Evolutionary conservation across 1,140 invertebrate genomes (phyloP), one percentile per base, ranked within the genome.

Genomic region (Belonocnema kinseyi): DNA sequence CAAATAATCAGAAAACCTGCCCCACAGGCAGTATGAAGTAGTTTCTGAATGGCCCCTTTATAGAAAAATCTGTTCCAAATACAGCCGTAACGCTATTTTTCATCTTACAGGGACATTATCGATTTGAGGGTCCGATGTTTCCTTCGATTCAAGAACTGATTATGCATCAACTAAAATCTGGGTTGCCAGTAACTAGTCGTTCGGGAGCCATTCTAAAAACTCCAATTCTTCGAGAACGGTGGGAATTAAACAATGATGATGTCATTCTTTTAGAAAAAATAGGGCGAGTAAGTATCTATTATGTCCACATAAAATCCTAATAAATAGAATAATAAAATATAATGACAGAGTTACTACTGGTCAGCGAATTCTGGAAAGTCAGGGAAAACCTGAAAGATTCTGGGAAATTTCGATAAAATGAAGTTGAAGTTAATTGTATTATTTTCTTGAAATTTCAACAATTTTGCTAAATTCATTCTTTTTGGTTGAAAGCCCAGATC

Each of bases 171-270:
- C 94, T 95, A 83, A 93, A 95, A 78, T 96, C 95, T 77, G 95
- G 95, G 13, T 92, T 95, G 74, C 95, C 97, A 5, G 97, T 99
- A 1, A 99, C 98, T 1, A 96, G 95, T 83, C 95, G 97, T 82
- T 98, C 97, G 4, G 97, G 97, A 74, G 97, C 97, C 61, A 94
- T 99, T 84, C 92, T 99, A 11, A 94, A 96, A 79, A 95, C 94
- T 61, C 96, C 98, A 2, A 96, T 99, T 80, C 94, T 95, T 4
- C 92, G 97, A n/a, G 97, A 99, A 93, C 94, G 95, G 74, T 99
- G 98, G 98, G 98, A 99, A 88, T 93, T 99, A 0, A 98, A 97
- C 88, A 99, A 99, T 90, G 98, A 99, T 89, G 97, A 99, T 91
- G 97, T 99, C 70, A 94, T 96, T 77, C 92, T 99, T 13, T 92